Evolutionary conservation across 2,113 vertebrate species (phyloP), one percentile per base, ranked within the genome.

Genomic region (Dipodomys merriami): DNA sequence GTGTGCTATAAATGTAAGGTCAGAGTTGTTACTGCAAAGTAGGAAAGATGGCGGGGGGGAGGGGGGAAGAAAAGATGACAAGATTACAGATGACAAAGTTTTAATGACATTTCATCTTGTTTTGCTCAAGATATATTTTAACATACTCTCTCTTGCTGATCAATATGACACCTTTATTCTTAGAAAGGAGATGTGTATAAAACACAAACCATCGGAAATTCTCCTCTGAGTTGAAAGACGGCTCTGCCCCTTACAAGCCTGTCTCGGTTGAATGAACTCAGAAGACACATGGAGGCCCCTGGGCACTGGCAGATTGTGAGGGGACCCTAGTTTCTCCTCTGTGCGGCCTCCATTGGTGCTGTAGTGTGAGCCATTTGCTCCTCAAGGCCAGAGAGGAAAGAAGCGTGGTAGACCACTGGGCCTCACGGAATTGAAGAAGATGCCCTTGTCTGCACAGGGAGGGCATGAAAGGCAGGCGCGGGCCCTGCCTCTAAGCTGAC

Each of bases 51-150:
- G 30, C 33, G 77, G 30, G 35, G 3, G 18, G 30, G 35, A 2
- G 18, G 25, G n/a, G 0, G n/a, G 9, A 35, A 6, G 35, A 16
- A 11, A 16, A 72, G 67, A 81, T 23, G 71, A 2, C 13, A 39
- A 84, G 27, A 77, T 25, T 65, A 46, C 27, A 60, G 22, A 76
- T 78, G 62, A 64, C 1, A 15, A 57, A 13, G 53, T 57, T 57
- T 57, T 57, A 57, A 80, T 6, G 67, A 2, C 7, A 53, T 86
- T 91, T 85, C 71, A 49, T 79, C 83, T 87, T 92, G 72, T 67
- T 90, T 80, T 71, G 23, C 39, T 44, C 3, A 94, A 93, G 39
- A 35, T 11, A 49, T 18, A 44, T 92, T 94, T 69, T 60, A 78
- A 68, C 60, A 13, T 64, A 20, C 15, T 72, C 91, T 86, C 93